These are phyloP conservation scores for Ischnura elegans DNA, from an alignment of 2,888 invertebrate species.

Conservation along the genomic window DNA sequence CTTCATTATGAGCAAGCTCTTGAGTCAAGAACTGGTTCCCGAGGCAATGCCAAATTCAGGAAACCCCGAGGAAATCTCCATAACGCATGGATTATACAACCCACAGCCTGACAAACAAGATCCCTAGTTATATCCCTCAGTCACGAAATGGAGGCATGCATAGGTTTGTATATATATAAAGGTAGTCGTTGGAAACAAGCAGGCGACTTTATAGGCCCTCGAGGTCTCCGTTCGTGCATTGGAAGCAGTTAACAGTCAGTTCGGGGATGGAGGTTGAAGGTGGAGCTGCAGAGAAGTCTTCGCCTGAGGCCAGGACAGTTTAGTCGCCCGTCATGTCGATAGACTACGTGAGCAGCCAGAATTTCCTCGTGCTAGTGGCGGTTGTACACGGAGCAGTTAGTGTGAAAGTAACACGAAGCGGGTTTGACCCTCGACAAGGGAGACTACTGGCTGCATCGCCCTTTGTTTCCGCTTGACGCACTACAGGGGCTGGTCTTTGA, in stretches of 20 bases:
- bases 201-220: neutral
- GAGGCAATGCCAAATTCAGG: neutral
- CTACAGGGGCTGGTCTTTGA: too few species aligned
- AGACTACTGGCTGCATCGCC: too few species aligned
- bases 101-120: neutral
- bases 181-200: too few species aligned
- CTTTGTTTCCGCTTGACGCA: too few species aligned
- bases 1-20: too few species aligned
- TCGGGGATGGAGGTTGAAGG: neutral
- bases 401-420: neutral
- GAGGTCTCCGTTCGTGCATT: neutral
- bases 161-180: neutral
- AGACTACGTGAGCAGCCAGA: neutral
- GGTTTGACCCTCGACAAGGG: neutral
- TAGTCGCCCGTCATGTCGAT: neutral
- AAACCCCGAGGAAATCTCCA: neutral
- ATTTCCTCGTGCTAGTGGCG: neutral
- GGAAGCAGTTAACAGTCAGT: conserved; percentile 9
- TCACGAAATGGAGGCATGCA: neutral
- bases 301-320: neutral
- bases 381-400: neutral
- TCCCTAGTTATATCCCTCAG: neutral
- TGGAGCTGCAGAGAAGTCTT: neutral
- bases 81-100: neutral
- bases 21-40: too few species aligned